Evolutionary conservation across 2,888 invertebrate genomes (phyloP).

Genomic region (Pomacea canaliculata): DNA sequence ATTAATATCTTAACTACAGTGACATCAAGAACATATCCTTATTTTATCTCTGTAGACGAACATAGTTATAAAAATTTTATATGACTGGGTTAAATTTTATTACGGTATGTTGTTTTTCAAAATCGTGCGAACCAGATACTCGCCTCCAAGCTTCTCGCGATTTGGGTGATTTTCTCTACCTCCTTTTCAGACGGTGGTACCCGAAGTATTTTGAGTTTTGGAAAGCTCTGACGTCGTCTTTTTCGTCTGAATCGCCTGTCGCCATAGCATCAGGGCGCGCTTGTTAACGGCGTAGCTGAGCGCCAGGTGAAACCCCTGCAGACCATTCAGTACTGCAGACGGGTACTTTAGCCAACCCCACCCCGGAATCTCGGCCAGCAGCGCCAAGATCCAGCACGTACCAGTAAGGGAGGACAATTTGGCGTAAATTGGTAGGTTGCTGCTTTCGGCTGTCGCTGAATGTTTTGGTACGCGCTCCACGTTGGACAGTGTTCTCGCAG

Average conservation of each 20-base stretch:
- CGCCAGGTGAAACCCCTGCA: slow-evolving; percentile 51
- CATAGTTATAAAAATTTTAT: too few species aligned
- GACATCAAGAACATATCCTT: too few species aligned
- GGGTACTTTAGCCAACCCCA: slow-evolving; percentile 41
- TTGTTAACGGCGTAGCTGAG: slow-evolving; percentile 44
- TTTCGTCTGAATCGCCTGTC: background rate
- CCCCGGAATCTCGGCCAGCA: slow-evolving; percentile 44
- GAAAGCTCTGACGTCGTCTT: background rate
- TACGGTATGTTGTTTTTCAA: too few species aligned
- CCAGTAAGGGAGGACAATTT: slow-evolving; percentile 51
- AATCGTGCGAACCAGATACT: too few species aligned
- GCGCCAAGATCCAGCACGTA: slow-evolving; percentile 49
- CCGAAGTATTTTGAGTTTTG: too few species aligned
- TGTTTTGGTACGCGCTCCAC: slow-evolving; percentile 23
- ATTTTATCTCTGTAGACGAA: too few species aligned
- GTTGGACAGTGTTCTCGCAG: slow-evolving; percentile 36
- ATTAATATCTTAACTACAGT: too few species aligned
- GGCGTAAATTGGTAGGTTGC: slow-evolving; percentile 42
- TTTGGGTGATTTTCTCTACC: too few species aligned
- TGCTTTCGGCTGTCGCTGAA: slow-evolving; percentile 29
- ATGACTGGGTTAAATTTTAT: too few species aligned
- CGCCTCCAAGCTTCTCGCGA: too few species aligned
- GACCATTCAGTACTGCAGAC: slow-evolving; percentile 42
- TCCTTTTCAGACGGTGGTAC: too few species aligned
- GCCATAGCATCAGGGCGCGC: slow-evolving; percentile 41